phyloP scores from a whole-genome alignment of 2,888 invertebrate species.

The Rambutsinella grinnellia region DNA sequence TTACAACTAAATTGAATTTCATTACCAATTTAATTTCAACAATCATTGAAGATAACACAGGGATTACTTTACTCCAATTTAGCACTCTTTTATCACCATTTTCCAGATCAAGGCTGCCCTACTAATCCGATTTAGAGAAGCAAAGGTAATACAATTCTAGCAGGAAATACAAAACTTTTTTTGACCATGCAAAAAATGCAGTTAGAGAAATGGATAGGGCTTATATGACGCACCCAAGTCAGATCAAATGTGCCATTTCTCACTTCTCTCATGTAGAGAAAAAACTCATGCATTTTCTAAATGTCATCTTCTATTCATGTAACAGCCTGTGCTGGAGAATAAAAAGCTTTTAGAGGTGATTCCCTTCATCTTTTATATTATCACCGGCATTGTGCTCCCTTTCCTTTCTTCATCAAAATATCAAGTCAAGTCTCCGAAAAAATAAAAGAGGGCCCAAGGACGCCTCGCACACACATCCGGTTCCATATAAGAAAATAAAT shows the following conservation, averaged over 20 bases:
- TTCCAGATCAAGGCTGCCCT: slow-evolving; percentile 11
- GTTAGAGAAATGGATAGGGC: too few species aligned
- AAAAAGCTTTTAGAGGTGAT: neutral
- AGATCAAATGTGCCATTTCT: neutral
- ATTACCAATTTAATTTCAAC: too few species aligned
- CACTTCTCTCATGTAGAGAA: neutral
- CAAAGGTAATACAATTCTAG: neutral
- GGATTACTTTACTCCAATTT: too few species aligned
- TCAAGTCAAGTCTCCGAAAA: neutral
- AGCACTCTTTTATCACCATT: neutral
- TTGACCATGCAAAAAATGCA: too few species aligned
- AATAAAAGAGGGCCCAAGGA: neutral
- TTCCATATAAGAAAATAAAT: neutral
- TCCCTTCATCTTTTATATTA: neutral
- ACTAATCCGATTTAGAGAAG: slow-evolving; percentile 3
- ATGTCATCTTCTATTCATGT: neutral
- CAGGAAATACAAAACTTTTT: too few species aligned
- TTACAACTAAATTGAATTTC: too few species aligned
- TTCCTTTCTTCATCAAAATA: neutral
- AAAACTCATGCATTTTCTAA: neutral
- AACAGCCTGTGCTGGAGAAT: neutral
- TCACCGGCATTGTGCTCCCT: neutral
- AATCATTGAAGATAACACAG: too few species aligned
- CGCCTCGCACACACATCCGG: neutral
- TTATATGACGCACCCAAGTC: too few species aligned